A percentile compares a stretch with the other conserved stretches of the same genome.
Conservation (phyloP, 2,888 invertebrate species). For the Balanococcus diminutus region DNA sequence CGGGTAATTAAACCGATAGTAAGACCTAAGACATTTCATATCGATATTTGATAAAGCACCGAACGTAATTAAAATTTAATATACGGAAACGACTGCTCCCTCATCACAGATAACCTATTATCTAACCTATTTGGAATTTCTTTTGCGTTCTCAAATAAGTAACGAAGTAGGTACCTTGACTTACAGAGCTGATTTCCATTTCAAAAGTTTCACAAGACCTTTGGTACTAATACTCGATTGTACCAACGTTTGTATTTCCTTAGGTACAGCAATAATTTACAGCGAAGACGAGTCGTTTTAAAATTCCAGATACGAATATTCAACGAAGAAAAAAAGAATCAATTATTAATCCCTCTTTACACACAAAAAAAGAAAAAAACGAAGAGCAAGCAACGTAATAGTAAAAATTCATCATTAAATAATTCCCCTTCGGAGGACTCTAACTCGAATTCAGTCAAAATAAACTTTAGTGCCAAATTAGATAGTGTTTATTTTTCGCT, state of each 20-base stretch:
- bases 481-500: neutral
- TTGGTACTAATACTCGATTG: no score
- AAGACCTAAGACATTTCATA: no score
- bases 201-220: neutral
- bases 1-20: no score
- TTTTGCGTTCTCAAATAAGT: neutral
- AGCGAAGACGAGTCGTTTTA: neutral
- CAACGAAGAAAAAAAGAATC: neutral
- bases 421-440: neutral
- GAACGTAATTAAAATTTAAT: neutral
- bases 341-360: neutral
- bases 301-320: neutral
- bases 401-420: neutral
- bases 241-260: no score
- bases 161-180: neutral
- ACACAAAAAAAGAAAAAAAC: no score
- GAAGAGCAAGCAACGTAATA: neutral
- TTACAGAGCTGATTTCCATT: neutral
- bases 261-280: neutral
- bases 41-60: neutral
- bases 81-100: neutral
- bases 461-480: neutral
- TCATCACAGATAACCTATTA: neutral
- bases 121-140: neutral
- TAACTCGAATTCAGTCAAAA: neutral